Evolutionary conservation across 2,888 invertebrate species (phyloP).

Genomic region (Spodoptera exigua): DNA sequence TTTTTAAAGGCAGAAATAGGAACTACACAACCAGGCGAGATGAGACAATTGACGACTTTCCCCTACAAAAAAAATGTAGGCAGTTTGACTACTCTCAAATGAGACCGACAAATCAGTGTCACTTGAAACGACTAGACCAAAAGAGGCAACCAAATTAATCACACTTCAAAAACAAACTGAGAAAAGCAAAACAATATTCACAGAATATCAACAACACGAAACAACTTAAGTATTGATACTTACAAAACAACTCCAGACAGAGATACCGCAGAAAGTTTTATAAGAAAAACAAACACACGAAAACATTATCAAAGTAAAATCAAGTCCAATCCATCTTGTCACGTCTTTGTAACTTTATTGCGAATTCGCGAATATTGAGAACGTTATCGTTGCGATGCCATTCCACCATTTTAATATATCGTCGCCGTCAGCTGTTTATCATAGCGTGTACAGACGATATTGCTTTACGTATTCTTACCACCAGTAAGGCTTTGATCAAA

Average conservation of each 20-base stretch:
- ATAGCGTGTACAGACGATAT: constrained; percentile 14
- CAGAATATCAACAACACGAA: neutral
- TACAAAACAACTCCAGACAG: constrained; percentile 6
- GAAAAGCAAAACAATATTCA: neutral
- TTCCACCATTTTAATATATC: constrained; percentile 18
- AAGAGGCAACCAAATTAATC: neutral
- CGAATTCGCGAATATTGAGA: constrained; percentile 32
- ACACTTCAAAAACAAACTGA: neutral
- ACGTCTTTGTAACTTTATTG: constrained; percentile 38
- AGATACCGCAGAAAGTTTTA: constrained; percentile 19
- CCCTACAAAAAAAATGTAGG: no score
- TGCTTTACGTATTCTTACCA: constrained; percentile 12
- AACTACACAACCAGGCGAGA: neutral
- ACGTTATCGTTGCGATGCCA: constrained; percentile 9
- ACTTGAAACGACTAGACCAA: no score
- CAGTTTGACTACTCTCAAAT: no score
- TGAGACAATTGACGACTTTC: no score
- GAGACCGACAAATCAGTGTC: no score
- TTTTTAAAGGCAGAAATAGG: neutral
- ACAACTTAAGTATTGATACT: no score
- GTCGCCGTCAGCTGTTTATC: constrained; percentile 38
- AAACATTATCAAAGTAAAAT: constrained; percentile 42
- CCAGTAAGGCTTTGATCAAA: no score
- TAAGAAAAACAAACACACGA: constrained; percentile 19
- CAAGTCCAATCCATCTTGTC: constrained; percentile 36